phyloP scores from a whole-genome alignment of 2,113 vertebrate species.

The Anarrhichthys ocellatus region DNA sequence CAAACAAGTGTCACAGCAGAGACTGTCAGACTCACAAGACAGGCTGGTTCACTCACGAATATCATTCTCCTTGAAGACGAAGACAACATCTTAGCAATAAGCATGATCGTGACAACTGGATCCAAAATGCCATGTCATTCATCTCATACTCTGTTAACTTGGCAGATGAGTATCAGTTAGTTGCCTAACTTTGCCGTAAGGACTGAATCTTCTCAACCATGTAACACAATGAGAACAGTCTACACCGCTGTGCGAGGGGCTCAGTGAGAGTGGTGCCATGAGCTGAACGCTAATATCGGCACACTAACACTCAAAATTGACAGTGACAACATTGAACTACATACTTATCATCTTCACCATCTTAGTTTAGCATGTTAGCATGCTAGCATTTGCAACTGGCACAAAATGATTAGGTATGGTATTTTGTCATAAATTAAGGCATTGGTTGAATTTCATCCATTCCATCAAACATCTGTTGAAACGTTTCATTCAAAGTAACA shows the following conservation, averaged over 20 bases:
- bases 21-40: constrained; percentile 23
- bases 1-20: constrained; percentile 29
- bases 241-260: too few species aligned
- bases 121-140: background rate
- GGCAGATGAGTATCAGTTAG: background rate
- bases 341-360: background rate
- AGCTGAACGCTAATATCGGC: too few species aligned
- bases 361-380: background rate
- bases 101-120: background rate
- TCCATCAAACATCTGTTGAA: background rate
- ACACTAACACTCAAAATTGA: too few species aligned
- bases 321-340: too few species aligned
- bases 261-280: too few species aligned
- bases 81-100: background rate
- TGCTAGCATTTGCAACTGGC: background rate
- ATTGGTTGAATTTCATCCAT: background rate
- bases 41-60: constrained; percentile 20
- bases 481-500: background rate
- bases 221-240: too few species aligned
- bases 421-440: background rate
- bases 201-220: too few species aligned
- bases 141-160: background rate
- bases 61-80: constrained; percentile 4
- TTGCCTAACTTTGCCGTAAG: background rate
- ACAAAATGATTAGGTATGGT: background rate